A percentile compares a stretch with the other conserved stretches of the same genome.
Conservation (phyloP, 2,888 invertebrate genomes). For the Eupithecia insigniata region DNA sequence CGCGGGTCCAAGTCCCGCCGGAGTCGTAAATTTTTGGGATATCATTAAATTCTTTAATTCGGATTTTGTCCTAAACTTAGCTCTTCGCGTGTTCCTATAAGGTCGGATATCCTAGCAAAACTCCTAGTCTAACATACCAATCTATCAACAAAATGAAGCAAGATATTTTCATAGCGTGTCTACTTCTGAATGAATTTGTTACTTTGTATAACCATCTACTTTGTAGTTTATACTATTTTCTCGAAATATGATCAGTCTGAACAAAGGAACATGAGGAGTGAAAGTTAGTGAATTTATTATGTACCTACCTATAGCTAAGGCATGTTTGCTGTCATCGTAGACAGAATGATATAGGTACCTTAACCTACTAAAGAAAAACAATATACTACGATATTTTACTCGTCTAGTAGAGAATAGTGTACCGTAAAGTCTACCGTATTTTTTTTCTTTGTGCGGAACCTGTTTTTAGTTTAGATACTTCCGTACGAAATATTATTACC, state of each 20-base stretch:
- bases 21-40: too few species aligned
- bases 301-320: background rate
- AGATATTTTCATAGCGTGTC: slow-evolving; percentile 38
- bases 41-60: background rate
- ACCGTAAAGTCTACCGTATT: background rate
- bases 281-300: slow-evolving; percentile 28
- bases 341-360: background rate
- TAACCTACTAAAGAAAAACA: background rate
- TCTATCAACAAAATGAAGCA: slow-evolving; percentile 52
- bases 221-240: slow-evolving; percentile 20
- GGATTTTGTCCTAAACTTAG: background rate
- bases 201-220: background rate
- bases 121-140: slow-evolving; percentile 45
- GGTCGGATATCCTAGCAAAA: background rate
- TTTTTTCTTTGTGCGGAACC: background rate
- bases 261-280: slow-evolving; percentile 25
- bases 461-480: background rate
- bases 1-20: too few species aligned
- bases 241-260: slow-evolving; percentile 27
- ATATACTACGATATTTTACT: background rate
- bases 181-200: slow-evolving; percentile 9
- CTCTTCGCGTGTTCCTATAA: background rate
- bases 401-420: background rate
- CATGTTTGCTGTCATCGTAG: slow-evolving; percentile 6
- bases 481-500: background rate